phyloP scores from a whole-genome alignment of 1,140 invertebrate species.

The Metaphire vulgaris region DNA sequence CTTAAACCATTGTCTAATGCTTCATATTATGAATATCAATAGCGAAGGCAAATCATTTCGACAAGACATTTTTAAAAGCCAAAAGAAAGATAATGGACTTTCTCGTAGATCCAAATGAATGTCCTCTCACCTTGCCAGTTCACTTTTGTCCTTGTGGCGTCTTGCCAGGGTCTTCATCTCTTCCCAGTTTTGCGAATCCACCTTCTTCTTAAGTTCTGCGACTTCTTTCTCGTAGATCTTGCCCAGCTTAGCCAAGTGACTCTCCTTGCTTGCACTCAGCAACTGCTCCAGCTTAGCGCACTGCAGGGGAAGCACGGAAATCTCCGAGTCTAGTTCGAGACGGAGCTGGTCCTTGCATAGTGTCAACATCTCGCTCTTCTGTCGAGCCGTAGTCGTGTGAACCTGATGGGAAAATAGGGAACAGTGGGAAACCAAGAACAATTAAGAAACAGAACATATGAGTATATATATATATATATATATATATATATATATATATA shows the following conservation, averaged over 20 bases:
- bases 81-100: too few species aligned
- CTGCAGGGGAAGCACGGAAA: conserved; percentile 72
- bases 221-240: conserved; percentile 51
- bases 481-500: too few species aligned
- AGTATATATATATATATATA: too few species aligned
- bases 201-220: conserved; percentile 71
- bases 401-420: too few species aligned
- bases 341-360: conserved; percentile 65
- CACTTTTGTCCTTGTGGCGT: conserved; percentile 78
- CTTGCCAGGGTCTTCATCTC: conserved; percentile 76
- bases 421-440: too few species aligned
- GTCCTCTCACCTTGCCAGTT: conserved; percentile 71
- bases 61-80: too few species aligned
- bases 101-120: too few species aligned
- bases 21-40: too few species aligned
- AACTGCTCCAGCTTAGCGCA: conserved; percentile 67
- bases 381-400: not conserved
- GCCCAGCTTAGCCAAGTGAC: conserved; percentile 64
- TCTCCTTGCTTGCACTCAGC: conserved; percentile 68
- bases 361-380: conserved; percentile 54
- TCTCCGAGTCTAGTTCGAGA: conserved; percentile 69
- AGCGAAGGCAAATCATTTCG: too few species aligned
- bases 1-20: not conserved
- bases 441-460: too few species aligned
- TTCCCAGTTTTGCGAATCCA: conserved; percentile 72